Evolutionary conservation across 2,797 vertebrate genomes (phyloP), one percentile per base, ranked within the genome.

Genomic region (Semaprochilodus insignis): DNA sequence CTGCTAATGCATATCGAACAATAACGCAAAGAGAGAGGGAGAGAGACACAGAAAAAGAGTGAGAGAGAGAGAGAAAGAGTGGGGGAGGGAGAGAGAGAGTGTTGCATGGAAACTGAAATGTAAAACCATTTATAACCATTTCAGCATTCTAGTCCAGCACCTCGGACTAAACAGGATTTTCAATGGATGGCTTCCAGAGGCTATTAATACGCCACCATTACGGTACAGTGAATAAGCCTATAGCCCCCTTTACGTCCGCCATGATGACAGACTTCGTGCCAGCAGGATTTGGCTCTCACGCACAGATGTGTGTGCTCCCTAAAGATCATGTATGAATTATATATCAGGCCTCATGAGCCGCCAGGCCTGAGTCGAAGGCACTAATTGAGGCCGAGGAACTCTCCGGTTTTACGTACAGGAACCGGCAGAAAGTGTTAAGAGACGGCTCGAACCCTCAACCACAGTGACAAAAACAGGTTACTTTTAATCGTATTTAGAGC

Each of bases 261-360:
- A 67, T 16, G 23, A 78, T 44, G 51, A 72, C 63, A 80, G 62
- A 57, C 72, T 70, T n/a, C n/a, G 27, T 66, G 73, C 27, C 72
- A 84, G 65, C 77, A 55, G 82, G 77, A 63, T 36, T 63, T 40
- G 55, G 23, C 75, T 78, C 67, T 66, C 76, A 54, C 57, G 15
- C 65, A 72, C 80, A 75, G 85, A 79, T 82, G 59, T 80, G 25
- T 77, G 23, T 15, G 69, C 77, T 52, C 48, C 52, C 48, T 66
- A 78, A 87, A 87, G 80, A 85, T 80, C 83, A 87, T 57, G 59
- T 65, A 85, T 87, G 62, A 85, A 87, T 87, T 82, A 85, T 83
- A 78, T 51, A 87, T 85, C 74, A 80, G 17, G 44, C 8, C 54
- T 74, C 44, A 62, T 51, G 81, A 62, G 65, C 59, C 21, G 27